Base-by-base conservation (phyloP, 2,113 vertebrate genomes). In the Urocitellus parryii region DNA sequence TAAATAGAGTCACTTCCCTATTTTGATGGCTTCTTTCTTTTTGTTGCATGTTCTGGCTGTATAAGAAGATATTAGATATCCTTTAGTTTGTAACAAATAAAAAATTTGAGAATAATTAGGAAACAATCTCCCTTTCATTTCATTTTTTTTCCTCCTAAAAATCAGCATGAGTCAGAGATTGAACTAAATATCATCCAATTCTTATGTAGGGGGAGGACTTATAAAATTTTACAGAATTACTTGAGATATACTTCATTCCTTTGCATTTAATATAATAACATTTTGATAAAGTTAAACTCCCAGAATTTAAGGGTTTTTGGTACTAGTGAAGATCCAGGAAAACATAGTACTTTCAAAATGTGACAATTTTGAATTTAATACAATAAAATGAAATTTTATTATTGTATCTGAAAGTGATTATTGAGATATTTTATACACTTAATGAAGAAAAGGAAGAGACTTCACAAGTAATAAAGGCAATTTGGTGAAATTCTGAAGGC, bases 311-410 rank as follows among this genome's bases (percentile, higher is more conserved):
- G 6, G 1, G 4, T 63, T 1, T n/a, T 85, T 32, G 85, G 34
- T 58, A n/a, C 42, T 85, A 51, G 11, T 9, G n/a, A 96, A 83
- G 22, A 39, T 84, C 51, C 88, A 68, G 58, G 25, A 91, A 18
- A 84, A 84, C 12, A 85, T 29, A 79, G 22, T 74, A 24, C 27
- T 63, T 90, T 85, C 1, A 86, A 77, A 58, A 13, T 34, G 10
- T 37, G 65, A 42, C 61, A 83, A 91, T 51, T 68, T 88, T 70
- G 22, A 95, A 83, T 61, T 92, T 68, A 65, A 32, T 76, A 27
- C 45, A 76, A 20, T n/a, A 22, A 22, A 83, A 77, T 45, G 24
- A 7, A 53, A 78, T 63, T 56, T 8, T 1, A 85, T 68, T 93
- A 48, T 87, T 73, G 39, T 82, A 14, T 34, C 29, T 76, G 68